phyloP scores from a whole-genome alignment of 1,140 invertebrate species.

The Diuraphis noxia region DNA sequence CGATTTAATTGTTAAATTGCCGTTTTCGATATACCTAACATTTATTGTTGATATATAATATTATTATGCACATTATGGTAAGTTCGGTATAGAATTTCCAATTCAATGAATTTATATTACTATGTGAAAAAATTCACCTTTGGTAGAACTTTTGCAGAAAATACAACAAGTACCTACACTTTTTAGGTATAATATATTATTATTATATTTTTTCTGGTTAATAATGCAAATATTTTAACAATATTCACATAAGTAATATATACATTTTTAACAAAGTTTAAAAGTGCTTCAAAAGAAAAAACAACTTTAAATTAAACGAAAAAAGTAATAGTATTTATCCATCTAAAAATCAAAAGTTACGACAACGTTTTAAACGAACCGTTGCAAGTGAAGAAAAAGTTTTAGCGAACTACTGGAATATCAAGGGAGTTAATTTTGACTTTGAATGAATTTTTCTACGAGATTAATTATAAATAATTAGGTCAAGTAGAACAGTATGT shows the following conservation, averaged over 20 bases:
- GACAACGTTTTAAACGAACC: neutral
- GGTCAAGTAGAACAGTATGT: neutral
- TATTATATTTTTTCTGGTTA: conserved; percentile 1
- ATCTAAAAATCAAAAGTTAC: conserved; percentile 33
- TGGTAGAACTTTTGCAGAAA: neutral
- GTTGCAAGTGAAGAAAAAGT: neutral
- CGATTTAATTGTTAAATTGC: neutral
- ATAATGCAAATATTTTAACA: neutral
- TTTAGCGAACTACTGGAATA: neutral
- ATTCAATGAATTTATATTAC: neutral
- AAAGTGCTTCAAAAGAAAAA: neutral
- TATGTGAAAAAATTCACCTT: neutral
- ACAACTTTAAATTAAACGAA: conserved; percentile 32
- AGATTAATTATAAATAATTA: conserved; percentile 5
- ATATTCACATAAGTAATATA: neutral
- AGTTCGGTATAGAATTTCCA: no score
- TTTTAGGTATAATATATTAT: neutral
- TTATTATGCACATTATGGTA: no score
- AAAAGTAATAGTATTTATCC: conserved; percentile 21
- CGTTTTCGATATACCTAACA: neutral
- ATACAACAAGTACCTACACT: neutral
- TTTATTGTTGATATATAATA: neutral
- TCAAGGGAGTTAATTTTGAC: conserved; percentile 7
- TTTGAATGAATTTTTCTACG: neutral
- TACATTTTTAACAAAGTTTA: neutral